Percentiles rank a stretch among this genome's conserved stretches.
These are phyloP conservation scores for Amorpha juglandis DNA, from an alignment of 2,888 invertebrate genomes.

Conservation along the genomic window DNA sequence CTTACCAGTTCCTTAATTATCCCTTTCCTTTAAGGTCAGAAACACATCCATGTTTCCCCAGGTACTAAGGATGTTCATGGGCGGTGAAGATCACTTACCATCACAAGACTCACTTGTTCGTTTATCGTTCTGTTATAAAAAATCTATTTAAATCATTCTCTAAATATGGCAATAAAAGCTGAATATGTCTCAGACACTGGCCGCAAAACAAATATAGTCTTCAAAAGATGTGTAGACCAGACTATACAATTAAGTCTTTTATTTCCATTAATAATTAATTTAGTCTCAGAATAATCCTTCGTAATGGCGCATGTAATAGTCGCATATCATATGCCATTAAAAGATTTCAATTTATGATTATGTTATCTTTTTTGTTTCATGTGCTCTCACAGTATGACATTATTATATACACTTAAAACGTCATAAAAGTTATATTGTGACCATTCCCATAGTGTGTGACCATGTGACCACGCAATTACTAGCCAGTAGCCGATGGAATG, in stretches of 20 bases:
- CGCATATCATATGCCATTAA: slow-evolving; percentile 10
- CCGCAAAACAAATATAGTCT: not conserved
- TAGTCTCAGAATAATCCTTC: not conserved
- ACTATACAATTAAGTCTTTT: not conserved
- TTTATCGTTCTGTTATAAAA: too few relatives aligned
- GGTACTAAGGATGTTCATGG: too few relatives aligned
- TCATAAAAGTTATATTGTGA: slow-evolving; percentile 23
- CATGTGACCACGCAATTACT: slow-evolving; percentile 2
- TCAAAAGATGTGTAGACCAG: too few relatives aligned
- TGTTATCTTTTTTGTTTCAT: slow-evolving; percentile 1
- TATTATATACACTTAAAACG: slow-evolving; percentile 22
- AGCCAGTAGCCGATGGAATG: slow-evolving; percentile 28
- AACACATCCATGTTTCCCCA: too few relatives aligned
- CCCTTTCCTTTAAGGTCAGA: too few relatives aligned
- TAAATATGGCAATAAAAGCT: too few relatives aligned
- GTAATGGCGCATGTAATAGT: slow-evolving; percentile 7
- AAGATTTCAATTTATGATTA: slow-evolving; percentile 19
- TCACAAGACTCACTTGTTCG: too few relatives aligned
- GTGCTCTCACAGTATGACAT: not conserved
- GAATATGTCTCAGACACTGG: not conserved
- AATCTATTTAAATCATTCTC: too few relatives aligned
- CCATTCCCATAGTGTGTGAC: not conserved
- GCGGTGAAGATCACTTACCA: too few relatives aligned
- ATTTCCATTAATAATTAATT: slow-evolving; percentile 5
- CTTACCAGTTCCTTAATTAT: too few relatives aligned